Base-by-base conservation (phyloP, 2,113 vertebrate genomes). In the Recurvirostra avosetta region DNA sequence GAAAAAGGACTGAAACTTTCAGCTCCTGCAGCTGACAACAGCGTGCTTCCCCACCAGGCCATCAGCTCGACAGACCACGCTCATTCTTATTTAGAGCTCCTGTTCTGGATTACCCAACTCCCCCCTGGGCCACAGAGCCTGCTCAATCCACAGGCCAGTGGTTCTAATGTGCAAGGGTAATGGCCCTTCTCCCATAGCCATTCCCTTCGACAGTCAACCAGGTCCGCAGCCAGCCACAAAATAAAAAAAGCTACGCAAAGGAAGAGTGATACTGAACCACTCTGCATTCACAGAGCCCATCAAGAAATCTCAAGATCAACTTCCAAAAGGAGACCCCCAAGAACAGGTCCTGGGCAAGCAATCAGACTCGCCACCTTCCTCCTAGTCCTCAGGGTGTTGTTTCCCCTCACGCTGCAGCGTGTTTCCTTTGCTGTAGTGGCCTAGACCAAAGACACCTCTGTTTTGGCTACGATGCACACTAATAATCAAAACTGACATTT, bases 21-120 rank as follows among this genome's bases (percentile, higher is more conserved):
- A 56, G 68, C 47, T 68, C 22, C 40, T 50, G 36, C 56, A 43
- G 29, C 32, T 56, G 62, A 49, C 41, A 62, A 34, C 10, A 8
- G 36, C 41, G 30, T 3, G 11, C n/a, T 63, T 82, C 22, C 70
- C 26, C 49, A 32, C 14, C 8, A 40, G 58, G 63, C 36, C 49
- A 52, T 49, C 26, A 38, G 32, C 47, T 47, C 0, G 3, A 40
- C 66, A 50, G 43, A 45, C 43, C 12, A 15, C 1, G 0, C 15
- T 29, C 4, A 4, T 50, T 58, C n/a, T 50, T 62, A 47, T 20
- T 56, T 25, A 49, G 47, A 68, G 41, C 49, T 88, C 49, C 71
- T 50, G 7, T 25, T 63, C 38, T 32, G 21, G 38, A 41, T 66
- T 59, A 41, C 34, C 29, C 45, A 41, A 2, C n/a, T 29, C 18